Evolutionary conservation across 2,797 vertebrate genomes (phyloP).

Genomic region (Lemur catta): DNA sequence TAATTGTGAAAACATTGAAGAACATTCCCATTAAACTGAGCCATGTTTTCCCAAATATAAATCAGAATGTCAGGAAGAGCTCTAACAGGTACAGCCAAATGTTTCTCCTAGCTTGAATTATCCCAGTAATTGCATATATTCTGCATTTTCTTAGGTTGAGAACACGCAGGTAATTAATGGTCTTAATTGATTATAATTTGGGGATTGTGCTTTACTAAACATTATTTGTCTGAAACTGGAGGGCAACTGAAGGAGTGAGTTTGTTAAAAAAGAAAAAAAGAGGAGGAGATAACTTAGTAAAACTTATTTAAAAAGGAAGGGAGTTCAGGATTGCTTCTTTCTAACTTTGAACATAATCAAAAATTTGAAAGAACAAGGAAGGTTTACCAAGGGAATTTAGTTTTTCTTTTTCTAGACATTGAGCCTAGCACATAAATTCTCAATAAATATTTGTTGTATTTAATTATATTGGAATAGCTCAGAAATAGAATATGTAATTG

Average conservation of each 20-base stretch:
- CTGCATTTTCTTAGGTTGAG: conserved; percentile 11
- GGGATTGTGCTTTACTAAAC: background rate
- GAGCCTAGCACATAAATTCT: background rate
- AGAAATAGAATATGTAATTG: background rate
- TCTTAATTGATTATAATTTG: conserved; percentile 45
- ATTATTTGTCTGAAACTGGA: conserved; percentile 1
- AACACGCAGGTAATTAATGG: conserved; percentile 33
- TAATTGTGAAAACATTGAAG: background rate
- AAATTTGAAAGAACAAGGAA: background rate
- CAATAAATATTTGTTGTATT: background rate
- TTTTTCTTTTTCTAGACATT: background rate
- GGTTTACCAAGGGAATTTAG: background rate
- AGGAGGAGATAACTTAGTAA: background rate
- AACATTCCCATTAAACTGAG: background rate
- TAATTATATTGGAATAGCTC: background rate
- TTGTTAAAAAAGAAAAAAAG: background rate
- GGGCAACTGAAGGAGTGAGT: background rate
- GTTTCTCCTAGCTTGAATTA: background rate
- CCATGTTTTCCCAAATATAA: background rate
- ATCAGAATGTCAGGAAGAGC: background rate
- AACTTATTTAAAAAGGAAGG: background rate
- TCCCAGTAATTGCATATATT: conserved; percentile 25
- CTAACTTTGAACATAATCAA: conserved; percentile 19
- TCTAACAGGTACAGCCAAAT: background rate
- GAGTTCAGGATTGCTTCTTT: background rate